phyloP scores from a whole-genome alignment of 2,888 invertebrate genomes.

The Dinocampus coccinellae region DNA sequence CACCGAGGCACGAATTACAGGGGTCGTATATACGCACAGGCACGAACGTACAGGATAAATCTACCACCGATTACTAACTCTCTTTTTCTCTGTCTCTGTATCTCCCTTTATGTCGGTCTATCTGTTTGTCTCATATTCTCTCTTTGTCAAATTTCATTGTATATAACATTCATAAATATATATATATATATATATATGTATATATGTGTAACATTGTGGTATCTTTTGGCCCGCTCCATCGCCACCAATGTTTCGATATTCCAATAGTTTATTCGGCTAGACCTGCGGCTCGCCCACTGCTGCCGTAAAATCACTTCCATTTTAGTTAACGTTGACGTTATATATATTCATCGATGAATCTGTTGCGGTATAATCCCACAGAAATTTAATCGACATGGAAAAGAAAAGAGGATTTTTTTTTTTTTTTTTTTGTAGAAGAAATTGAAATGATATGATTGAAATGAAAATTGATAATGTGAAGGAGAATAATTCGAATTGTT shows the following conservation, averaged over 20 bases:
- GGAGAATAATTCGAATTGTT: too few species aligned
- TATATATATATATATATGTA: background rate
- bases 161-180: background rate
- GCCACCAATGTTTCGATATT: constrained; percentile 62
- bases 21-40: constrained; percentile 25
- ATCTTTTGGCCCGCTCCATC: constrained; percentile 14
- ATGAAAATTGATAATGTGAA: too few species aligned
- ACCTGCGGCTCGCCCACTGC: constrained; percentile 50
- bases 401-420: constrained; percentile 10
- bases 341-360: constrained; percentile 37
- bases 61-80: constrained; percentile 43
- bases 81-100: constrained; percentile 6
- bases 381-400: constrained; percentile 15
- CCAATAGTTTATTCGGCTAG: constrained; percentile 65
- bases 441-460: too few species aligned
- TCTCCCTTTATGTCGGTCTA: background rate
- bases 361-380: constrained; percentile 3
- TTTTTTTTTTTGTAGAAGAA: too few species aligned
- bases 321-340: constrained; percentile 54
- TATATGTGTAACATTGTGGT: background rate
- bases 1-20: constrained; percentile 37
- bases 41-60: constrained; percentile 25
- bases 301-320: constrained; percentile 59
- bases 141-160: too few species aligned
- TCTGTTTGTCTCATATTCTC: background rate